Base-by-base conservation (phyloP, 2,888 invertebrate species). In the Leptura quadrifasciata region DNA sequence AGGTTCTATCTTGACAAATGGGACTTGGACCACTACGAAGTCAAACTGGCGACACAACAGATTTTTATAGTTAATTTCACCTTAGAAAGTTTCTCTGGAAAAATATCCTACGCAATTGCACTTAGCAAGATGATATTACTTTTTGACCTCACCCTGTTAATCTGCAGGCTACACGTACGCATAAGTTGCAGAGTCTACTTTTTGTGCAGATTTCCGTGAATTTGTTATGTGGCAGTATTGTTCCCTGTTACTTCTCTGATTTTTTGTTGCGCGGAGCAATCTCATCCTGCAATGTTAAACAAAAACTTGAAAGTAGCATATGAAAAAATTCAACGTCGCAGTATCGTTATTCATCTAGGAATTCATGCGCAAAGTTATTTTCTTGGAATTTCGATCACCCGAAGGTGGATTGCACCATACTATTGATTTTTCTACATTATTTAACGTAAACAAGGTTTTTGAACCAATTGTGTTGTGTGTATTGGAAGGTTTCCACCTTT, bases 351-450 rank as follows among this genome's bases (percentile, higher is more conserved):
- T 35, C 47, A 17, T 0, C 8, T n/a, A 12, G 15, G 58, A 10
- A 47, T 69, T 12, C 35, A 18, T 57, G 21, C 58, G 58, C 69
- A 35, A 31, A 20, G 20, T 21, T 58, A 47, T 58, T 68, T 69
- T 69, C 69, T 20, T n/a, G 21, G 69, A 69, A 69, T 69, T 69
- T 69, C 39, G 8, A 58, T 69, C 57, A 58, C 69, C 58, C 18
- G 20, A 1, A 35, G 63, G 63, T 12, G 18, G 47, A 39, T 39
- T 63, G 20, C 35, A 31, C 35, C 35, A 35, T 52, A 68, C 17
- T 35, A 58, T 69, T 58, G 69, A 69, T 58, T 58, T 20, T 31
- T 12, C 12, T 58, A 18, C n/a, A 31, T 68, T 55, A 55, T 68
- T 58, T 58, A 39, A 39, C 35, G 39, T 39, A 58, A 58, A 39